Evolutionary conservation across 2,888 invertebrate genomes (phyloP), one percentile per base, ranked within the genome.

Genomic region (Hirudinaria manillensis): DNA sequence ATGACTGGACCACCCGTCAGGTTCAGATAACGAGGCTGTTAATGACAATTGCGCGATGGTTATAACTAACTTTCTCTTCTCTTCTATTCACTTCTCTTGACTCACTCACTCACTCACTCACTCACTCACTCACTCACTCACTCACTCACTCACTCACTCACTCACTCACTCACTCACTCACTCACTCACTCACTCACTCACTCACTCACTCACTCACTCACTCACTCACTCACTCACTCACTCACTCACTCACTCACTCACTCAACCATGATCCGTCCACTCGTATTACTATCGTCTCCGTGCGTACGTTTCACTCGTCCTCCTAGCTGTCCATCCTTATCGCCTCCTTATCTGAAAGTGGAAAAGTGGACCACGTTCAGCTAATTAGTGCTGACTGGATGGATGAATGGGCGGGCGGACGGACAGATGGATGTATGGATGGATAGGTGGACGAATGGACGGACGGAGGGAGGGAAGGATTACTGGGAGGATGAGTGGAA

Each of bases 301-400:
- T 38, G 36, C 45, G 27, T 38, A 70, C 70, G 27, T n/a, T 45
- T 0, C 21, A 45, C 4, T 38, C 24, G 45, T 34, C 38, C 24
- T 70, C 94, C 45, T 45, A 45, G 1, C 45, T 45, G 45, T 45
- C 45, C 45, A 45, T 45, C 45, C 45, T 45, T 45, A 45, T 45
- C 45, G 45, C 45, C 10, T 45, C 45, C 45, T 45, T 45, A 45
- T 45, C 45, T 45, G 45, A 16, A 45, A 16, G 45, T 45, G 45
- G 45, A 45, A 45, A 45, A 45, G 45, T 45, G 45, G 45, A 45
- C 45, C 45, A 45, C 45, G 45, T 45, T 45, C 45, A 45, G 45
- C 45, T 45, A 45, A 45, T 45, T 45, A 45, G 45, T 45, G 16
- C 45, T 16, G 45, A 45, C 45, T 45, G 45, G 45, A 10, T 45